A percentile compares a stretch with the other conserved stretches of the same genome.
phyloP scores from a whole-genome alignment of 1,140 invertebrate genomes.

The Paraescarpia echinospica region DNA sequence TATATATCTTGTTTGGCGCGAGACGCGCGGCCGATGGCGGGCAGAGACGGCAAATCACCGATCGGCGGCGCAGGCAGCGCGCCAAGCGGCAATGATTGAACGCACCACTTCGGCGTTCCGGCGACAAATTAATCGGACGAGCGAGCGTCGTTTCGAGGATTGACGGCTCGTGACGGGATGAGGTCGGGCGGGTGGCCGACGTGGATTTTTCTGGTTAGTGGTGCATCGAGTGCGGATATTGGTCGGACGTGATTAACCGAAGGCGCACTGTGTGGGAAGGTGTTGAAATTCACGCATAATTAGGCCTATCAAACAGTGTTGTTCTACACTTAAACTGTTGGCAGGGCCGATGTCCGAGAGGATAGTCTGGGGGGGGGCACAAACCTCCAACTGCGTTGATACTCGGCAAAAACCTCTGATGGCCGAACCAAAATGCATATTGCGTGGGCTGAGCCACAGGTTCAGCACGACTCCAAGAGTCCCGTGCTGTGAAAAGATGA shows the following conservation, averaged over 20 bases:
- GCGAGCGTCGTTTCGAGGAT: background rate
- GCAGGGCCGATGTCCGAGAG: too few species aligned
- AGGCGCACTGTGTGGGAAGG: background rate
- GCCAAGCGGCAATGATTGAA: background rate
- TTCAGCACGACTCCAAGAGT: too few species aligned
- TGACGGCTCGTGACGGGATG: background rate
- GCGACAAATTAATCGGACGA: constrained; percentile 4
- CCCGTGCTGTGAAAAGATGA: too few species aligned
- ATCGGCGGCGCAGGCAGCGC: background rate
- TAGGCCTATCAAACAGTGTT: too few species aligned
- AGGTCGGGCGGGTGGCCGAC: background rate
- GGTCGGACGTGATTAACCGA: background rate
- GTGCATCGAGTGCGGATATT: background rate
- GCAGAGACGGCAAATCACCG: background rate
- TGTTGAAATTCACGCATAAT: background rate
- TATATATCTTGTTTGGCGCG: background rate
- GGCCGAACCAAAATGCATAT: too few species aligned
- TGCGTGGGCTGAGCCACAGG: too few species aligned
- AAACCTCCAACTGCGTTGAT: too few species aligned
- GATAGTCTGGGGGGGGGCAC: too few species aligned
- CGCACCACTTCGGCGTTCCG: background rate
- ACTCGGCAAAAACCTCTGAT: too few species aligned
- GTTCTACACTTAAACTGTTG: too few species aligned
- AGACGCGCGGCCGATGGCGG: background rate
- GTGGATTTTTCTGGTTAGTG: background rate